Evolutionary conservation across 2,113 vertebrate species (phyloP), one percentile per base, ranked within the genome.

Genomic region (Sylvia atricapilla): DNA sequence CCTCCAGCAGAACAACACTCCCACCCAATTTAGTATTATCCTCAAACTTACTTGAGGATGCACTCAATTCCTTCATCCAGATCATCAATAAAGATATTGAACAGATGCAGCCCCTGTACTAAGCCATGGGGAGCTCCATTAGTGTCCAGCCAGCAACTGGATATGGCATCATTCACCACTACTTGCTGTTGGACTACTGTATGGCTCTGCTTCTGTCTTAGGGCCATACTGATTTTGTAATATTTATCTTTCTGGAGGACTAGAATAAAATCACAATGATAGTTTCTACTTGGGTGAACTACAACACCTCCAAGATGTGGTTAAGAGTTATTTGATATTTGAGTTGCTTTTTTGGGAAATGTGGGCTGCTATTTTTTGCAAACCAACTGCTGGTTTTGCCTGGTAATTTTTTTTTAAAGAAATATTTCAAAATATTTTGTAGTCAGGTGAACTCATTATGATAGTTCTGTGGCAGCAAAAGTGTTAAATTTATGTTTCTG

Each of bases 21-120:
- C 7, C 20, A 46, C 27, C 12, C 43, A 58, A 22, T 10, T 56
- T 16, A 21, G 13, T 15, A 35, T 56, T 15, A 47, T 10, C 63
- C 0, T 0, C 22, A 58, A 46, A 81, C 9, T 33, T 33, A 47
- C 21, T 33, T 47, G 63, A 47, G 11, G n/a, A 3, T 39, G 13
- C 10, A 16, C 16, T 46, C 13, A 6, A 46, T 37, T 33, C 13
- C 15, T 27, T 67, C 13, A 12, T 80, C 33, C 16, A 58, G n/a
- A 17, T 58, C 17, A 58, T 68, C n/a, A 81, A 5, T 25, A 49
- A 81, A 58, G 8, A 25, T 39, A 58, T 13, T 27, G n/a, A 39
- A 13, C 28, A 58, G 43, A 22, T 47, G 13, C 13, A 25, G 27
- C 27, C n/a, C 28, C 28, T 58, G 17, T 17, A 17, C 3, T 27